Evolutionary conservation across 2,113 vertebrate genomes (phyloP), one percentile per base, ranked within the genome.

Genomic region (Alces alces): DNA sequence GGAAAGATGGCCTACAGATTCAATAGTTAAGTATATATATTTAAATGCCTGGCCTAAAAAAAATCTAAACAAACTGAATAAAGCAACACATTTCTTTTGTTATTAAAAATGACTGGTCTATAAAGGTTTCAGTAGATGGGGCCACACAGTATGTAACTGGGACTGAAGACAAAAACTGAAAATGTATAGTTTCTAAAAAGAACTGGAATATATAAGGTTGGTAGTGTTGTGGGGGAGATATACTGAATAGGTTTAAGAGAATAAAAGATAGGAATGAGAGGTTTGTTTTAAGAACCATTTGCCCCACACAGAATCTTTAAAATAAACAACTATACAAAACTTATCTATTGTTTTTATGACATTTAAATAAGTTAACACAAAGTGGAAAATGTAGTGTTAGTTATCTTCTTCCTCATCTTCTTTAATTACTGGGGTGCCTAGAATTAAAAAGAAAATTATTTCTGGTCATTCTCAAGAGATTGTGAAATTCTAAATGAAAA

Each of bases 351-450:
- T 98, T 97, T 96, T 97, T 93, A 93, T 98, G 79, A 98, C 91
- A 97, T 91, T 98, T 98, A 97, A 98, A 98, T 99, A 99, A 99
- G 95, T 99, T 98, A 98, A 97, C 96, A 97, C 12, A 93, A 93
- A 95, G 86, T 43, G 5, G 96, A 96, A 97, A 97, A 70, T 47
- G 45, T 87, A 36, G 55, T 79, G 47, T 98, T 98, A 99, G 96
- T 98, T 98, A 92, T 97, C 98, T 96, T 99, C 99, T 97, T 99
- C 99, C 2, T 99, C 99, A 17, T 99, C 99, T 84, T 98, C 98
- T 97, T 99, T 99, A 98, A 99, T 99, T 98, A 99, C 98, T 93
- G 99, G 98, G 33, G 98, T 98, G 97, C 99, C 99, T 99, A 98
- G 86, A 98, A 98, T 88, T 30, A 93, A 33, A 98, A 43, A 92